These are phyloP conservation scores for Steatornis caripensis DNA, from an alignment of 2,113 vertebrate species.

Conservation along the genomic window DNA sequence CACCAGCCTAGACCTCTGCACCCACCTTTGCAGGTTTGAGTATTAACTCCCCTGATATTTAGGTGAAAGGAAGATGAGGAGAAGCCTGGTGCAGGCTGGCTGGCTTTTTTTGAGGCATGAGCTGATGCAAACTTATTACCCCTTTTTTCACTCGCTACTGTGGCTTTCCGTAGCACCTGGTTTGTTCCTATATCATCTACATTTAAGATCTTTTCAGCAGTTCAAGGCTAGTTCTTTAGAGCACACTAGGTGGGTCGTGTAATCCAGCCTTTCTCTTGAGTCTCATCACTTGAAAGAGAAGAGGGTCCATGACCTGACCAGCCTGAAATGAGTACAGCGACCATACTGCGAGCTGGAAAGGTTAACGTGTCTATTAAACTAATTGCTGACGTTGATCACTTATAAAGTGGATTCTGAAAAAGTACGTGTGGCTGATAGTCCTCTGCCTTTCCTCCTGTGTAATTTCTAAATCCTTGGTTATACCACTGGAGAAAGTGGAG, in stretches of 20 bases:
- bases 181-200: not conserved
- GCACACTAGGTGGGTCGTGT: not conserved
- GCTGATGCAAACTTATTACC: not conserved
- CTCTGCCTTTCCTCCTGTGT: not conserved
- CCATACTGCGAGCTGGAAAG: not conserved
- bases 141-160: not conserved
- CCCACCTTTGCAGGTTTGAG: not conserved
- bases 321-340: not conserved
- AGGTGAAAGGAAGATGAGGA: not conserved
- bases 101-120: not conserved
- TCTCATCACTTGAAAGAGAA: not conserved
- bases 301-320: not conserved
- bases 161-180: not conserved
- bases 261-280: not conserved
- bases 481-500: not conserved
- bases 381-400: rapidly evolving
- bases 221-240: not conserved
- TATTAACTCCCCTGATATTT: not conserved
- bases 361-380: not conserved
- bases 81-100: not conserved
- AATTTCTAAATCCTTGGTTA: not conserved
- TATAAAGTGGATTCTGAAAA: not conserved
- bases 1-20: not conserved
- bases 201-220: not conserved
- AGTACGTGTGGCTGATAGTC: not conserved